Base-by-base conservation (phyloP, 1,140 invertebrate genomes). In the Monomorium pharaonis region DNA sequence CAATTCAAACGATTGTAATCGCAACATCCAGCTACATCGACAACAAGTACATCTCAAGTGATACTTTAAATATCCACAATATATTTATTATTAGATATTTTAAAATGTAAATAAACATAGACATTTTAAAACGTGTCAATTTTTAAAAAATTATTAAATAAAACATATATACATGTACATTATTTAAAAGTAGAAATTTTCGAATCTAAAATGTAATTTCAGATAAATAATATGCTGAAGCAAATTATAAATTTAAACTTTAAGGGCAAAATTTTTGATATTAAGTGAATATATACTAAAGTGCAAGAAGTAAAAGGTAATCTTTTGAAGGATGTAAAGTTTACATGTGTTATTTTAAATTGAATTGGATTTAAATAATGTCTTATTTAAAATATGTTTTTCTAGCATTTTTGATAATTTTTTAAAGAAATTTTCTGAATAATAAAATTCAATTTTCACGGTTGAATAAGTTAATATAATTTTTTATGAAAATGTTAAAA, bases 1-100 rank as follows among this genome's bases (percentile, higher is more conserved):
- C 76, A 30, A 2, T 51, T 65, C 44, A n/a, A 9, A 74, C 10
- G 14, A 51, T 80, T 4, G 21, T 16, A 80, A 80, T 80, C 62
- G 4, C 18, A 10, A 14, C 7, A 76, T 62, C 16, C 37, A 44
- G 30, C 18, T 33, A 27, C 9, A 9, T 62, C 21, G 33, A 42
- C 42, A 76, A 67, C 6, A 0, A 67, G 27, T 24, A 24, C 44
- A 67, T 44, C 21, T 67, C 14, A 3, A 67, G 14, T 42, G 37
- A 21, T 14, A 47, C 21, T 47, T 67, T 47, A 67, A 67, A 67
- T 16, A 44, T 6, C 21, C 24, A 27, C 24, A 67, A 67, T 24
- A 67, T 44, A 33, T 44, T 67, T 27, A 67, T 67, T 67, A 67
- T 14, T 44, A 18, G 14, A 27, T 14, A 37, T 47, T 47, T 67